Evolutionary conservation across 2,888 invertebrate genomes (phyloP).

Genomic region (Tyria jacobaeae): DNA sequence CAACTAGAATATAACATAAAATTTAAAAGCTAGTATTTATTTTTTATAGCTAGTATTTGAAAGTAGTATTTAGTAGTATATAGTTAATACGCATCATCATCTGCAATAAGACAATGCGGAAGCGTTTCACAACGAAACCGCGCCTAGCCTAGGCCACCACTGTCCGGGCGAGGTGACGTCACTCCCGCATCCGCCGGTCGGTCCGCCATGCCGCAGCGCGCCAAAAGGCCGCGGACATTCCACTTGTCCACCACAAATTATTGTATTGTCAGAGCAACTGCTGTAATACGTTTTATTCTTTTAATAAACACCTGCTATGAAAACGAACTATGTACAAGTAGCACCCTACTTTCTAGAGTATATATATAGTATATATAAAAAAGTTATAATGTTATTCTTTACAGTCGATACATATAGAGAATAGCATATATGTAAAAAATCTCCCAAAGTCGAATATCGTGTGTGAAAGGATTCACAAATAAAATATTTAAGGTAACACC

Average conservation of each 20-base stretch:
- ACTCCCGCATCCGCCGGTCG: constrained; percentile 64
- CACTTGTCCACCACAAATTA: constrained; percentile 57
- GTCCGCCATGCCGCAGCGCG: constrained; percentile 68
- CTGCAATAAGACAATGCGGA: constrained; percentile 40
- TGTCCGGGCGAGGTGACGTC: constrained; percentile 66
- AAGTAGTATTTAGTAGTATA: too few relatives aligned
- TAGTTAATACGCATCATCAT: constrained; percentile 1
- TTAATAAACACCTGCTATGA: not conserved
- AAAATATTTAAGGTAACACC: not conserved
- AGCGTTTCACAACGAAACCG: constrained; percentile 18
- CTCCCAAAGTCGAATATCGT: not conserved
- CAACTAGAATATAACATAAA: too few relatives aligned
- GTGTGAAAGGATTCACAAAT: not conserved
- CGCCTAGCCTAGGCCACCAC: constrained; percentile 36
- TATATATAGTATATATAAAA: too few relatives aligned
- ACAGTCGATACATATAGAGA: not conserved
- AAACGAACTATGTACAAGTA: too few relatives aligned
- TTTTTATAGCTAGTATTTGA: too few relatives aligned
- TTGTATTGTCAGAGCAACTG: constrained; percentile 46
- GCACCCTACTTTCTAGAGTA: too few relatives aligned
- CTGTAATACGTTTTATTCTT: constrained; percentile 21
- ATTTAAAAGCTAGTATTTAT: too few relatives aligned
- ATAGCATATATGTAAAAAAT: not conserved
- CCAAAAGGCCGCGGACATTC: constrained; percentile 58
- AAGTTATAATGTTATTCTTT: not conserved